A percentile compares a stretch with the other conserved stretches of the same genome.
These are phyloP conservation scores for Rhynchopsitta pachyrhyncha DNA, from an alignment of 2,113 vertebrate genomes.

Conservation along the genomic window DNA sequence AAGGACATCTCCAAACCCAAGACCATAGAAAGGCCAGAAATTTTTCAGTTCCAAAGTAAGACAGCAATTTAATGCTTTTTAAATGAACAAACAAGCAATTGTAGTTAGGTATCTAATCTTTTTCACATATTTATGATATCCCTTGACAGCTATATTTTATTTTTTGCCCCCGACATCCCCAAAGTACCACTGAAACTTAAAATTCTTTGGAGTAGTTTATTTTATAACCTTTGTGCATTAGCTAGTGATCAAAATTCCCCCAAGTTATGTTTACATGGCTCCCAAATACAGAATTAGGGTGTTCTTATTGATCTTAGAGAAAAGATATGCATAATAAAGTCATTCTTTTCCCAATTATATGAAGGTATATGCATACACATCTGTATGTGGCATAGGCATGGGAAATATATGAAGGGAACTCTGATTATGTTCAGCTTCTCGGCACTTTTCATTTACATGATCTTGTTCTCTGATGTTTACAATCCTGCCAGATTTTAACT, in stretches of 20 bases:
- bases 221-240: not conserved
- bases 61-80: not conserved
- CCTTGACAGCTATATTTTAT: not conserved
- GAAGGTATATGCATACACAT: not conserved
- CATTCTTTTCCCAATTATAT: not conserved
- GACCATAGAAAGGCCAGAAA: not conserved
- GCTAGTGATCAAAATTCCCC: not conserved
- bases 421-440: not conserved
- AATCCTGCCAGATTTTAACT: not conserved
- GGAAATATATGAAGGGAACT: not conserved
- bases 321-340: not conserved
- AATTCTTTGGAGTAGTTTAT: not conserved
- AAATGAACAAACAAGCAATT: not conserved
- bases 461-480: not conserved
- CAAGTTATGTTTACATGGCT: not conserved
- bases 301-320: not conserved
- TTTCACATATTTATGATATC: not conserved
- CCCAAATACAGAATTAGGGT: not conserved
- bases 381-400: not conserved
- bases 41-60: not conserved
- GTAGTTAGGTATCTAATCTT: not conserved
- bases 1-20: not conserved
- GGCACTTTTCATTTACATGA: not conserved
- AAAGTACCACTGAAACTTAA: not conserved
- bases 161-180: not conserved